These are phyloP conservation scores for Chrysolina haemoptera DNA, from an alignment of 2,888 invertebrate species.

Conservation along the genomic window DNA sequence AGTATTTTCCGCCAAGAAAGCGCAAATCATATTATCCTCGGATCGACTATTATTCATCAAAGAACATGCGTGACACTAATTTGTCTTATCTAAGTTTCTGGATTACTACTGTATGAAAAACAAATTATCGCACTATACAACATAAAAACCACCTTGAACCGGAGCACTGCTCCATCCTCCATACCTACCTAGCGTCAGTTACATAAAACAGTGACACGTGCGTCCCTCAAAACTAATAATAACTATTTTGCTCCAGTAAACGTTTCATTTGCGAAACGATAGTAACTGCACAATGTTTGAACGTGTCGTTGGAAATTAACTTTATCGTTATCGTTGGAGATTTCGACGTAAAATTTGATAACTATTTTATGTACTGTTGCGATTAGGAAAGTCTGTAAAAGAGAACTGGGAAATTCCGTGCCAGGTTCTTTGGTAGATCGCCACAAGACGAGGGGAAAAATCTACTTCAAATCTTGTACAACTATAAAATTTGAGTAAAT, in stretches of 20 bases:
- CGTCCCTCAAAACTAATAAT: conserved; percentile 49
- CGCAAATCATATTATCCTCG: background rate
- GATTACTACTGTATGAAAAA: conserved; percentile 4
- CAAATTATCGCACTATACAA: conserved; percentile 12
- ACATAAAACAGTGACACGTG: conserved; percentile 49
- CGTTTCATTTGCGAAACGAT: conserved; percentile 18
- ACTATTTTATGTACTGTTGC: background rate
- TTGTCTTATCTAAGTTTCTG: conserved; percentile 2
- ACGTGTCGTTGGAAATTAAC: conserved; percentile 6
- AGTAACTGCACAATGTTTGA: background rate
- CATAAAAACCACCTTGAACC: conserved; percentile 14
- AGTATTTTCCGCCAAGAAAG: background rate
- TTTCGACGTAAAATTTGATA: background rate
- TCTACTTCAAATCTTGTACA: too few species aligned
- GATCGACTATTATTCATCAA: too few species aligned
- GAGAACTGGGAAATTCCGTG: too few species aligned
- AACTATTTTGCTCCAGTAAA: conserved; percentile 32
- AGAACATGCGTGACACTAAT: conserved; percentile 8
- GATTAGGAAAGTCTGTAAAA: background rate
- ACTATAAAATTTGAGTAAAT: too few species aligned
- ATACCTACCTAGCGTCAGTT: conserved; percentile 32
- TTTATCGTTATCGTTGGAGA: conserved; percentile 4
- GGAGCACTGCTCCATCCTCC: conserved; percentile 2
- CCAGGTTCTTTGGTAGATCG: too few species aligned
- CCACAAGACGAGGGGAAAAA: too few species aligned